Percentiles rank a stretch among this genome's conserved stretches.
These are phyloP conservation scores for Lasioglossum zephyrum DNA, from an alignment of 2,888 invertebrate species.

Conservation along the genomic window DNA sequence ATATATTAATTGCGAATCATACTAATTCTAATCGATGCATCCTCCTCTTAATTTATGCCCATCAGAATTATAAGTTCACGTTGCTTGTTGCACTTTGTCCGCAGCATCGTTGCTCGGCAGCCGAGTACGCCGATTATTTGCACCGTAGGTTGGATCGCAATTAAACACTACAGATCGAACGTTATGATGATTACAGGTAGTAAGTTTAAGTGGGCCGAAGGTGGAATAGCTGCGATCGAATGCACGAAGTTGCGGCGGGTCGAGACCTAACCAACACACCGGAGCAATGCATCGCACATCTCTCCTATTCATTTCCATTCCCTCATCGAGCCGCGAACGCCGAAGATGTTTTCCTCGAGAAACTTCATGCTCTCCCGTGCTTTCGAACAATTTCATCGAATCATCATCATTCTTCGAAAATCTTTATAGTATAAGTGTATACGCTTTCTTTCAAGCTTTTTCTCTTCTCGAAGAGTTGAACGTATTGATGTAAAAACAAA, in stretches of 20 bases:
- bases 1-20: background rate
- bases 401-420: too few species aligned
- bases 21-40: background rate
- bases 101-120: constrained; percentile 4
- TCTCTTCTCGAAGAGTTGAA: too few species aligned
- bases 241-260: constrained; percentile 74
- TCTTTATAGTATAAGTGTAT: too few species aligned
- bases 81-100: background rate
- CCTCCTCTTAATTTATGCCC: background rate
- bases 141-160: constrained; percentile 31
- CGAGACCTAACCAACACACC: constrained; percentile 73
- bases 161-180: constrained; percentile 38
- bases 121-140: constrained; percentile 22
- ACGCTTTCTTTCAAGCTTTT: too few species aligned
- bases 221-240: constrained; percentile 70
- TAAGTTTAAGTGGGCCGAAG: constrained; percentile 62
- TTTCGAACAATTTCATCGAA: too few species aligned
- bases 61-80: constrained; percentile 13
- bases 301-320: constrained; percentile 56
- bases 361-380: constrained; percentile 34
- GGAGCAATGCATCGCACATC: constrained; percentile 58
- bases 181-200: constrained; percentile 64
- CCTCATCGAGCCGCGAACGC: constrained; percentile 39
- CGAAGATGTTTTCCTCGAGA: constrained; percentile 38
- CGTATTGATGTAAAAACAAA: too few species aligned